A percentile compares a stretch with the other conserved stretches of the same genome.
These are phyloP conservation scores for Parasteatoda tepidariorum DNA, from an alignment of 1,140 invertebrate species.

Conservation along the genomic window DNA sequence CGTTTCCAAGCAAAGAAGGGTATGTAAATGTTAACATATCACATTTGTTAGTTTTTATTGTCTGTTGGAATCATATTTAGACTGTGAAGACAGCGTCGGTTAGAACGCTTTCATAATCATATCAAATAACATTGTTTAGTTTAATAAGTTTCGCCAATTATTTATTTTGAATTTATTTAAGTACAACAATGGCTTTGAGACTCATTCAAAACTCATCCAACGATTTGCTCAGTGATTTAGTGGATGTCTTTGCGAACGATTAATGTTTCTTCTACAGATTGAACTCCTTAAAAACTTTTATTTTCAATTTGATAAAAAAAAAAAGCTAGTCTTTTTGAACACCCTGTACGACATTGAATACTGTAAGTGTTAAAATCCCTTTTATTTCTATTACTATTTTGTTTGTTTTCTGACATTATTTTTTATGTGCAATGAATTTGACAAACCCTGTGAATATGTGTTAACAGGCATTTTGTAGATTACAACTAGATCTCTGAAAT, in stretches of 20 bases:
- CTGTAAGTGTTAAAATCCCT: background rate
- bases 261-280: too few species aligned
- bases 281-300: too few species aligned
- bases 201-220: too few species aligned
- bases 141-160: too few species aligned
- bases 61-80: background rate
- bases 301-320: too few species aligned
- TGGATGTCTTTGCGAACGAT: too few species aligned
- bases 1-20: background rate
- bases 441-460: background rate
- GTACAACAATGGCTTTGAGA: too few species aligned
- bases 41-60: background rate
- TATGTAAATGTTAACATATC: conserved; percentile 11
- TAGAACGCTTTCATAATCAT: too few species aligned
- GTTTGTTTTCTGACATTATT: background rate
- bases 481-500: background rate
- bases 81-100: too few species aligned
- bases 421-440: background rate
- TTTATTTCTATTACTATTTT: background rate
- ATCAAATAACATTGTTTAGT: too few species aligned
- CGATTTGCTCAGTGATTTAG: too few species aligned
- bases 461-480: background rate
- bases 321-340: background rate
- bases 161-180: too few species aligned
- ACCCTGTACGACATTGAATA: background rate